Percentiles rank a stretch among this genome's conserved stretches.
Evolutionary conservation across 2,888 invertebrate species (phyloP).

Genomic region (Elaeidobius kamerunicus): DNA sequence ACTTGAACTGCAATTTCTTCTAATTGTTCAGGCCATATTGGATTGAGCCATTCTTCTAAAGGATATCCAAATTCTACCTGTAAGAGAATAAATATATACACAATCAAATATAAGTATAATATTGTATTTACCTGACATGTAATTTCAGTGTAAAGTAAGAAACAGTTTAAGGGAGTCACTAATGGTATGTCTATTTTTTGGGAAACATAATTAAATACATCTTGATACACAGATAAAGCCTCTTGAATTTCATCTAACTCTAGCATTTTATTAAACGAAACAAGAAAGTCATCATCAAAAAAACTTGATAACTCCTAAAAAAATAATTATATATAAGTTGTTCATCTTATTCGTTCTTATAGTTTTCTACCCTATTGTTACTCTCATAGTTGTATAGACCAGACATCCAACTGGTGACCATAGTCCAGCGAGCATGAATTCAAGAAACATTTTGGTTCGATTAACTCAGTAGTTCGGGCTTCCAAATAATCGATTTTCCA

Average conservation of each 20-base stretch:
- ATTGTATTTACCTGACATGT: slow-evolving; percentile 11
- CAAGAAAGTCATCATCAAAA: slow-evolving; percentile 2
- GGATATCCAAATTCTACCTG: slow-evolving; percentile 22
- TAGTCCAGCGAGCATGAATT: slow-evolving; percentile 62
- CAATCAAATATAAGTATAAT: too few species aligned
- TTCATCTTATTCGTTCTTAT: too few species aligned
- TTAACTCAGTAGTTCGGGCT: slow-evolving; percentile 61
- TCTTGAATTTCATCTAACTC: slow-evolving; percentile 11
- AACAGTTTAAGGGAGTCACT: slow-evolving; percentile 2
- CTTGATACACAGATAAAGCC: slow-evolving; percentile 5
- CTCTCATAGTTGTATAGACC: slow-evolving; percentile 33
- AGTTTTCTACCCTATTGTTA: slow-evolving; percentile 18
- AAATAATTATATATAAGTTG: too few species aligned
- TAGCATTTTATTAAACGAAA: background rate
- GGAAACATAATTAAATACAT: slow-evolving; percentile 5
- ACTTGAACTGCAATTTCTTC: slow-evolving; percentile 17
- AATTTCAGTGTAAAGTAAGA: slow-evolving; percentile 12
- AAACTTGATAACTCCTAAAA: slow-evolving; percentile 11
- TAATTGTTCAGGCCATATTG: slow-evolving; percentile 24
- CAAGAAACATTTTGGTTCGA: slow-evolving; percentile 67
- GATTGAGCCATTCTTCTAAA: slow-evolving; percentile 17
- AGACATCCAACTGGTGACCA: slow-evolving; percentile 55
- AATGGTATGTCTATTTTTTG: slow-evolving; percentile 10
- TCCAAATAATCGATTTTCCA: slow-evolving; percentile 55
- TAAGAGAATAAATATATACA: background rate